phyloP scores from a whole-genome alignment of 2,797 vertebrate species.

The Mormyrops attenuatus region DNA sequence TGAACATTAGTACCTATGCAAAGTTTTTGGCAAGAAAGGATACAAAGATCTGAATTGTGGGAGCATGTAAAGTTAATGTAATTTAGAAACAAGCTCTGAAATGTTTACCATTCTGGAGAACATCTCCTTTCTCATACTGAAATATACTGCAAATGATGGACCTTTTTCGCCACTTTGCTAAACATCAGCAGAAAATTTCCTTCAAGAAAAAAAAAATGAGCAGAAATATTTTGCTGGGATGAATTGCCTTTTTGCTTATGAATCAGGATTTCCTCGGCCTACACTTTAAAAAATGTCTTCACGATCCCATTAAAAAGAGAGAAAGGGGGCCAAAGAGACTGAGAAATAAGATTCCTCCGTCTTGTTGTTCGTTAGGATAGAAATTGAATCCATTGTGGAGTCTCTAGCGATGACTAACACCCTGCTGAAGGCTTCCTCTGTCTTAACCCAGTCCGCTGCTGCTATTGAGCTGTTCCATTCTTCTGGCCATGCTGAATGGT shows the following conservation, averaged over 20 bases:
- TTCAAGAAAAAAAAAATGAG: slow-evolving; percentile 17
- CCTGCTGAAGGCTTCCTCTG: slow-evolving; percentile 30
- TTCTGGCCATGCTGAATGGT: slow-evolving; percentile 27
- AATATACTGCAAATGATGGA: slow-evolving; percentile 8
- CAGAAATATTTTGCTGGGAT: slow-evolving; percentile 23
- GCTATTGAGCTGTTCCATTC: slow-evolving; percentile 20
- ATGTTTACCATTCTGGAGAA: neutral
- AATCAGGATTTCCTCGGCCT: slow-evolving; percentile 32
- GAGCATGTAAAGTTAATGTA: neutral
- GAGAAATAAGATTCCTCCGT: slow-evolving; percentile 24
- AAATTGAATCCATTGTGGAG: slow-evolving; percentile 28
- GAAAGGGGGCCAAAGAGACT: neutral
- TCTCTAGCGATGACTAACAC: slow-evolving; percentile 24
- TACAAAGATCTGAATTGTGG: neutral
- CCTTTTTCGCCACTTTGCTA: slow-evolving; percentile 12
- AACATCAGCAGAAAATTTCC: slow-evolving; percentile 13
- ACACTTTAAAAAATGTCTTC: slow-evolving; percentile 30
- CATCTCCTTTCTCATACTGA: neutral
- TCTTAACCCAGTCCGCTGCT: slow-evolving; percentile 18
- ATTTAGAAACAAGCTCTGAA: slow-evolving; percentile 12
- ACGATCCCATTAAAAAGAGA: slow-evolving; percentile 12
- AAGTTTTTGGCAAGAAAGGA: neutral
- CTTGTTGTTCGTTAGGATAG: slow-evolving; percentile 21
- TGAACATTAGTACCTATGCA: neutral
- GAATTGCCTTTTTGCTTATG: slow-evolving; percentile 24